Base-by-base conservation (phyloP, 1,140 invertebrate genomes). In the Zaprionus ornatus region DNA sequence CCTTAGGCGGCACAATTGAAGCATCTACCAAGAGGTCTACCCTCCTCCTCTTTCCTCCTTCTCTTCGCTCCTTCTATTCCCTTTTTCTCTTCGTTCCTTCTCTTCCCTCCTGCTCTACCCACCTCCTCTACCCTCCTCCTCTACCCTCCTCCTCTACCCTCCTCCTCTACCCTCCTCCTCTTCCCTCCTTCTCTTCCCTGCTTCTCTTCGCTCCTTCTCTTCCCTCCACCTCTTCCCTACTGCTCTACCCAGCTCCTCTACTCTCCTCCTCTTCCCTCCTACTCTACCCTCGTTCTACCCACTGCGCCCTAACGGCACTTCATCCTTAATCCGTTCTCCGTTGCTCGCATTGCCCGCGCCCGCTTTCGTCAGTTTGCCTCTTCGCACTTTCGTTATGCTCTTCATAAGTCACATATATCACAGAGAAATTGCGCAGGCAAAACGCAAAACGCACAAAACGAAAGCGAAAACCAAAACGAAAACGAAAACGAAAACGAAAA, bases 331-430 rank as follows among this genome's bases (percentile, higher is more conserved):
- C 40, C 40, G 40, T 45, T 45, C 2, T 12, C 10, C 35, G 1
- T 27, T 27, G 27, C 27, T 6, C n/a, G n/a, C n/a, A n/a, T 27
- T 27, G 27, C 13, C 35, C 13, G 13, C 13, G 3, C 35, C 35
- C 35, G 12, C 4, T 15, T 15, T 37, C 35, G 35, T 37, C 13
- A 13, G 13, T 37, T 37, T 37, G 1, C 35, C 35, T 37, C 35
- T 37, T 37, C 35, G 35, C 35, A 37, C 35, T n/a, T 17, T 17
- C n/a, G n/a, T 9, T 45, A 17, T 45, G 40, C 40, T 45, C 40
- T 45, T 45, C 40, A 45, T 17, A 45, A 45, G 40, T 45, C 40
- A 45, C 40, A 45, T 45, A 45, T 45, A 45, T 45, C 40, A 45
- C 40, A 9, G 40, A 45, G n/a, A 45, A 45, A 45, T 45, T 45